phyloP scores from a whole-genome alignment of 2,888 invertebrate genomes.

The Coelopa pilipes region DNA sequence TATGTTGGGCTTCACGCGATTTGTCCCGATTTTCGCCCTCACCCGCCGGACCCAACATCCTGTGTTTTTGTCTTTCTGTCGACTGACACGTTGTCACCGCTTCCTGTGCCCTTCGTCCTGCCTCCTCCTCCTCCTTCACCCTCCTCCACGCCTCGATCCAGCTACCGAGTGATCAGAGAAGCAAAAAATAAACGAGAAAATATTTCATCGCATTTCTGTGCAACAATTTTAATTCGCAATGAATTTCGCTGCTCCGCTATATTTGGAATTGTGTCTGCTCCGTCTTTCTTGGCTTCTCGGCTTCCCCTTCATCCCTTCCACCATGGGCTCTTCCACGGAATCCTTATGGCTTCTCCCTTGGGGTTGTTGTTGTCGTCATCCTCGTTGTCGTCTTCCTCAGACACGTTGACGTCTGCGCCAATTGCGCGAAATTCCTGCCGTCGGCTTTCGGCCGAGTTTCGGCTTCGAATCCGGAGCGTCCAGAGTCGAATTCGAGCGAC shows the following conservation, averaged over 20 bases:
- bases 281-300: conserved; percentile 17
- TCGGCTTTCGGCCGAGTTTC: conserved; percentile 6
- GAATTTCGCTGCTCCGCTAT: conserved; percentile 56
- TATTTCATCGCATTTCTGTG: conserved; percentile 38
- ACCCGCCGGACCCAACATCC: not conserved
- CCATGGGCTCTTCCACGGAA: no score
- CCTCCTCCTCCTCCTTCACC: no score
- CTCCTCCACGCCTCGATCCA: no score
- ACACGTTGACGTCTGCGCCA: conserved; percentile 30
- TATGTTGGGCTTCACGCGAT: no score
- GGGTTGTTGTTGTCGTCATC: not conserved
- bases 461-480: conserved; percentile 27
- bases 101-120: no score
- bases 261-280: conserved; percentile 50
- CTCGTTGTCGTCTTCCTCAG: conserved; percentile 19
- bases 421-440: conserved; percentile 23
- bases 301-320: not conserved
- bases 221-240: conserved; percentile 59
- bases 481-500: conserved; percentile 26
- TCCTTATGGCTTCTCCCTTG: no score
- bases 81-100: no score
- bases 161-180: no score
- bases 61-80: not conserved
- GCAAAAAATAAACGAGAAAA: no score
- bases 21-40: no score